Percentiles rank a stretch among this genome's conserved stretches.
phyloP scores from a whole-genome alignment of 2,888 invertebrate species.

The Drosophila buzzatii region DNA sequence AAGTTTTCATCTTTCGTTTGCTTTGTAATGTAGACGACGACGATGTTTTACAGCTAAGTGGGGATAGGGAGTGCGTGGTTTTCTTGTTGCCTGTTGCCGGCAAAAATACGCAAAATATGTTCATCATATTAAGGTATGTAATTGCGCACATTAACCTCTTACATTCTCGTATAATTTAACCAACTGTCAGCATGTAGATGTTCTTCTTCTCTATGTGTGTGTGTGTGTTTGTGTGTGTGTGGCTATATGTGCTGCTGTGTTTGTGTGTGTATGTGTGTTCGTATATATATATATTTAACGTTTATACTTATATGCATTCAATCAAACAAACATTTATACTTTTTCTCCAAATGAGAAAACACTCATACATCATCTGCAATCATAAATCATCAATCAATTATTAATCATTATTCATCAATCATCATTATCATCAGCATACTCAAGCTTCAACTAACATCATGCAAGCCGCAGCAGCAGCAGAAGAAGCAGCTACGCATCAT shows the following conservation, averaged over 20 bases:
- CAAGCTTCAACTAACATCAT: constrained; percentile 60
- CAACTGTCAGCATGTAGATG: constrained; percentile 44
- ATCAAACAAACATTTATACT: constrained; percentile 80
- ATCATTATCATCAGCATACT: constrained; percentile 45
- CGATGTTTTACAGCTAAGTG: constrained; percentile 68
- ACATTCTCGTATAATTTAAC: constrained; percentile 28
- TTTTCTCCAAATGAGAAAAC: constrained; percentile 69
- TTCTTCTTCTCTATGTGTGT: constrained; percentile 49
- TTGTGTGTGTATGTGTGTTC: constrained; percentile 42
- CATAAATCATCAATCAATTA: constrained; percentile 50
- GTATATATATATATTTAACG: constrained; percentile 72
- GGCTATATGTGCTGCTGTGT: constrained; percentile 47
- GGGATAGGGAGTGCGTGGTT: constrained; percentile 27
- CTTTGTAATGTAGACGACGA: constrained; percentile 58
- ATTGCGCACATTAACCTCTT: constrained; percentile 54
- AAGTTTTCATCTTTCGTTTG: constrained; percentile 58
- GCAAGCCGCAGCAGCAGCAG: constrained; percentile 37
- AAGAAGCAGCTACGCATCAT: constrained; percentile 33
- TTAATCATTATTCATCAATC: constrained; percentile 42
- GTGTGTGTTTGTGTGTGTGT: constrained; percentile 39
- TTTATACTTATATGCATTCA: constrained; percentile 77
- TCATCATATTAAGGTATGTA: constrained; percentile 77
- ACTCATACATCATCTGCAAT: constrained; percentile 70
- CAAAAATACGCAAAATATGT: constrained; percentile 71
- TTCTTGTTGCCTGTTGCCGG: constrained; percentile 41